A percentile compares a stretch with the other conserved stretches of the same genome.
phyloP scores from a whole-genome alignment of 2,797 vertebrate genomes.

The Ciconia nigra region DNA sequence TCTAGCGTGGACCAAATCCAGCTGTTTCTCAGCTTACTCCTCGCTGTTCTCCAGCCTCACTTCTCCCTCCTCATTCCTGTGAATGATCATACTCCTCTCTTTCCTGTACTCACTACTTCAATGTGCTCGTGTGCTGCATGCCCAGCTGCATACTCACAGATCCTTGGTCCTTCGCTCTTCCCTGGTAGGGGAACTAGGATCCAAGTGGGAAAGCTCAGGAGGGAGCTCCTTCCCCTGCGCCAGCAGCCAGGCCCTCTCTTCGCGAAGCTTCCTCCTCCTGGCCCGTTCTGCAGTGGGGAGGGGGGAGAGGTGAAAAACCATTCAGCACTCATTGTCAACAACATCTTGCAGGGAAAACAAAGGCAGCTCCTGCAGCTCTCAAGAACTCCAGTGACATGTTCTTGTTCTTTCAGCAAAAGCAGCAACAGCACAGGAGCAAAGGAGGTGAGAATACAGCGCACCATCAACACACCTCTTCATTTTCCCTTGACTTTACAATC shows the following conservation, averaged over 20 bases:
- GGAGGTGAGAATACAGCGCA: neutral
- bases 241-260: constrained; percentile 91
- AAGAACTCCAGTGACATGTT: neutral
- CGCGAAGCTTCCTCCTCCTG: constrained; percentile 90
- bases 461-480: neutral
- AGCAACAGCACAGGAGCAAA: neutral
- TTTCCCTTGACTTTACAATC: neutral
- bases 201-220: constrained; percentile 89
- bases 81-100: neutral
- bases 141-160: constrained; percentile 77
- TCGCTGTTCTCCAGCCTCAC: neutral
- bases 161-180: constrained; percentile 85
- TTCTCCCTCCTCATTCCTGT: neutral
- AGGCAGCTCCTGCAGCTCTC: neutral
- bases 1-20: neutral
- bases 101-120: neutral
- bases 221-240: constrained; percentile 94
- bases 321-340: neutral
- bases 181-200: constrained; percentile 85
- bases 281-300: constrained; percentile 82
- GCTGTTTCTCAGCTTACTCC: neutral
- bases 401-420: neutral
- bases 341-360: neutral
- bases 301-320: neutral
- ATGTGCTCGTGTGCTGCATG: accelerated